Evolutionary conservation across 2,797 vertebrate genomes (phyloP), one percentile per base, ranked within the genome.

Genomic region (Enteromius treurensis): DNA sequence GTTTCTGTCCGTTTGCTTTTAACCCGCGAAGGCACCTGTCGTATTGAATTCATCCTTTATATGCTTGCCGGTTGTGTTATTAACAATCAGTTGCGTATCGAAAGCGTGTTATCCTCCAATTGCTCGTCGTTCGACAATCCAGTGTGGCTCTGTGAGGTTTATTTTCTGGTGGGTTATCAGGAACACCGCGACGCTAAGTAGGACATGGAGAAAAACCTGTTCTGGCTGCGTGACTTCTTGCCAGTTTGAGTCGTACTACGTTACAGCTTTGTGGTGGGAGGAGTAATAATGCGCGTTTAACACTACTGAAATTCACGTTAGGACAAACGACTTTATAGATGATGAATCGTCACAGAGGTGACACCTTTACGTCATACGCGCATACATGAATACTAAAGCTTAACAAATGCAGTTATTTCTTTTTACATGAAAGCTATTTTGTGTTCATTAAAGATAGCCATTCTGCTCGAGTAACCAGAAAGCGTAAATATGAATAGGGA

Each of bases 11-110:
- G 93, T 88, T 92, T 93, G 93, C 81, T 95, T 84, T 96, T 96
- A 91, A 97, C 96, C 90, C 95, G 92, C 14, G 96, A 92, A 55
- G 96, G 96, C 85, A 97, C 96, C 90, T 94, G 96, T 91, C 95
- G 95, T 82, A 98, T 96, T 90, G 92, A 95, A 92, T 97, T 98
- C 97, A 98, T 99, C 91, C 87, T 92, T 40, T n/a, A 23, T n/a
- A 26, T 40, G 23, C 37, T 19, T 29, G 19, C 29, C 29, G 8
- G 42, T 8, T 74, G 71, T 73, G 64, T 67, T 80, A 1, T 21
- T 49, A 1, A 71, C 42, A 15, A 34, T 10, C 6, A 32, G 14
- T 9, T 51, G 2, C 37, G 5, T 26, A 2, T 42, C 8, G 26
- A 34, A 78, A 13, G 32, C 11, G 67, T 4, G 45, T 9, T 5